These are phyloP conservation scores for Cylloceria caligata DNA, from an alignment of 2,888 invertebrate species.

Conservation along the genomic window DNA sequence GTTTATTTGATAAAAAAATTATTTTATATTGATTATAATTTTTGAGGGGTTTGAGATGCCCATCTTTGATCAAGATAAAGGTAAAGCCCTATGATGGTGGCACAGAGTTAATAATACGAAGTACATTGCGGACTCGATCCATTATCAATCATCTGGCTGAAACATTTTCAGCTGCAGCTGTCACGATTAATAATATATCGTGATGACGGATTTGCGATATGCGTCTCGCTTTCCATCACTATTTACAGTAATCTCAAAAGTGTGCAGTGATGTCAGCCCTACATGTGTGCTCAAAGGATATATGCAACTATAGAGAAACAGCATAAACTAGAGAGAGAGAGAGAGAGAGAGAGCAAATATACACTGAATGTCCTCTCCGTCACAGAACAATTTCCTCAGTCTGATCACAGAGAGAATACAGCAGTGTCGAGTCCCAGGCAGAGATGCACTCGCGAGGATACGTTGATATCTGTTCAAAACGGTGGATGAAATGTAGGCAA, in stretches of 20 bases:
- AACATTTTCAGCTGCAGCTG: not conserved
- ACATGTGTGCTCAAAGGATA: not conserved
- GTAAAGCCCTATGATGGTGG: not conserved
- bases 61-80: not conserved
- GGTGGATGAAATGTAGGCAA: not conserved
- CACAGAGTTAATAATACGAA: constrained; percentile 5
- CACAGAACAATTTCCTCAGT: not conserved
- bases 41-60: too few relatives aligned
- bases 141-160: not conserved
- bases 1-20: too few relatives aligned
- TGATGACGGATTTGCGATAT: not conserved
- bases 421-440: not conserved
- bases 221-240: not conserved
- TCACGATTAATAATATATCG: constrained; percentile 8
- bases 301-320: not conserved
- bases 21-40: too few relatives aligned
- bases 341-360: not conserved
- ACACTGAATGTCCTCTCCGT: not conserved
- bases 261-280: not conserved
- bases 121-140: constrained; percentile 5
- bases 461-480: constrained; percentile 1
- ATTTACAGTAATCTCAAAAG: constrained; percentile 16
- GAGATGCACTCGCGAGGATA: not conserved
- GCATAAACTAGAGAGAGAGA: constrained; percentile 2
- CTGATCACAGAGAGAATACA: constrained; percentile 16